Percentiles rank a stretch among this genome's conserved stretches.
phyloP scores from a whole-genome alignment of 2,888 invertebrate genomes.

The Elegia similella region DNA sequence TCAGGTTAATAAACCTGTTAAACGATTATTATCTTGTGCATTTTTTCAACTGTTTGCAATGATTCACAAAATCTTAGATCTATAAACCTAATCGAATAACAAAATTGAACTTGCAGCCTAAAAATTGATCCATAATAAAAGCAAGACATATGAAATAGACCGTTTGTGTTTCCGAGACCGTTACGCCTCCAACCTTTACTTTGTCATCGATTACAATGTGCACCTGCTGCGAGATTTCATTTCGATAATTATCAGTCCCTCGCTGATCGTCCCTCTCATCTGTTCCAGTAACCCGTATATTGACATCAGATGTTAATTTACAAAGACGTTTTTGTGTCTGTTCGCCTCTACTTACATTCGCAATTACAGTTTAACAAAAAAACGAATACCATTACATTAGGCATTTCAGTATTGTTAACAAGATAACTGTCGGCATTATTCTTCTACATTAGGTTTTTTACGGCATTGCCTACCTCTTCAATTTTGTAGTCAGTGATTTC shows the following conservation, averaged over 20 bases:
- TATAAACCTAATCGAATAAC: constrained; percentile 21
- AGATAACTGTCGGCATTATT: constrained; percentile 31
- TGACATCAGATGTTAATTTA: constrained; percentile 48
- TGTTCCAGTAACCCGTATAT: constrained; percentile 65
- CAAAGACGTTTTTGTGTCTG: constrained; percentile 51
- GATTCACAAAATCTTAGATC: constrained; percentile 38
- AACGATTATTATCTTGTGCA: constrained; percentile 49
- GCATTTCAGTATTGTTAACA: constrained; percentile 37
- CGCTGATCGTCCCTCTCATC: constrained; percentile 49
- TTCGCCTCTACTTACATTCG: constrained; percentile 33
- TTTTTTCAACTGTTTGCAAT: constrained; percentile 32
- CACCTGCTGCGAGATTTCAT: constrained; percentile 69
- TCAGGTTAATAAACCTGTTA: constrained; percentile 68
- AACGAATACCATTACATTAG: constrained; percentile 14
- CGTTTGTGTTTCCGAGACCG: constrained; percentile 4
- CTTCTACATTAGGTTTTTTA: constrained; percentile 8
- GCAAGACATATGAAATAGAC: background rate
- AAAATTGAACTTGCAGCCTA: background rate
- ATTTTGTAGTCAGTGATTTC: background rate
- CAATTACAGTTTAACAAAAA: constrained; percentile 30
- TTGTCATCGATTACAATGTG: constrained; percentile 49
- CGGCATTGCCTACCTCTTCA: background rate
- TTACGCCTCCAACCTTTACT: constrained; percentile 24
- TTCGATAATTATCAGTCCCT: constrained; percentile 64
- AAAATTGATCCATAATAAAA: background rate